A percentile compares a stretch with the other conserved stretches of the same genome.
Evolutionary conservation across 2,888 invertebrate genomes (phyloP).

Genomic region (Lithophane leautieri): DNA sequence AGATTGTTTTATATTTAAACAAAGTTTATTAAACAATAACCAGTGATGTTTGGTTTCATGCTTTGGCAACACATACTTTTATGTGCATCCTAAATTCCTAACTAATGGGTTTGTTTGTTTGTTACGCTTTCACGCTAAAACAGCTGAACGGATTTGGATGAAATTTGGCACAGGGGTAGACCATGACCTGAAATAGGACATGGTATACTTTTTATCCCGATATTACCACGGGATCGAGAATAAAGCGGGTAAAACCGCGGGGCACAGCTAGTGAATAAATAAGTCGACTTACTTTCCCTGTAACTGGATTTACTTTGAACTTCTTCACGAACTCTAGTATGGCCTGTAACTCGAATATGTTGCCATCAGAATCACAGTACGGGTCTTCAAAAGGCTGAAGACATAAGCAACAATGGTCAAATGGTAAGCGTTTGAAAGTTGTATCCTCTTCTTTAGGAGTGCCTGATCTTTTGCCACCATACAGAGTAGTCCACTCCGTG

Average conservation of each 20-base stretch:
- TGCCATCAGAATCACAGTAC: conserved; percentile 96
- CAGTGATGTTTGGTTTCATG: neutral
- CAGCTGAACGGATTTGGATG: no score
- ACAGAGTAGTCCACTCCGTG: conserved; percentile 97
- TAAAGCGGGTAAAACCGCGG: no score
- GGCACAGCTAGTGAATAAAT: neutral
- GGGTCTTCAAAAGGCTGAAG: conserved; percentile 98
- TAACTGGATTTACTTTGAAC: conserved; percentile 98
- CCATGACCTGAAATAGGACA: no score
- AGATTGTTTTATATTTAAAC: neutral
- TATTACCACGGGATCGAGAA: no score
- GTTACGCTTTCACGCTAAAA: no score
- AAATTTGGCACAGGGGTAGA: no score
- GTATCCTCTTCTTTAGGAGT: conserved; percentile 93
- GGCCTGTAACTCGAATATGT: conserved; percentile 97
- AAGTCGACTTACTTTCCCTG: conserved; percentile 93
- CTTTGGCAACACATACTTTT: neutral
- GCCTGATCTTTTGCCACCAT: conserved; percentile 95
- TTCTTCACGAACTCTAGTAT: conserved; percentile 96
- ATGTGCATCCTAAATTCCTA: no score
- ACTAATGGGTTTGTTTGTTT: no score
- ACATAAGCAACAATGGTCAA: conserved; percentile 97
- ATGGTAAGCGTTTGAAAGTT: conserved; percentile 97
- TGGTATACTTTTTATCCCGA: no score
- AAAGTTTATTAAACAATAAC: neutral